Evolutionary conservation across 2,888 invertebrate species (phyloP).

Genomic region (Rhagonycha fulva): DNA sequence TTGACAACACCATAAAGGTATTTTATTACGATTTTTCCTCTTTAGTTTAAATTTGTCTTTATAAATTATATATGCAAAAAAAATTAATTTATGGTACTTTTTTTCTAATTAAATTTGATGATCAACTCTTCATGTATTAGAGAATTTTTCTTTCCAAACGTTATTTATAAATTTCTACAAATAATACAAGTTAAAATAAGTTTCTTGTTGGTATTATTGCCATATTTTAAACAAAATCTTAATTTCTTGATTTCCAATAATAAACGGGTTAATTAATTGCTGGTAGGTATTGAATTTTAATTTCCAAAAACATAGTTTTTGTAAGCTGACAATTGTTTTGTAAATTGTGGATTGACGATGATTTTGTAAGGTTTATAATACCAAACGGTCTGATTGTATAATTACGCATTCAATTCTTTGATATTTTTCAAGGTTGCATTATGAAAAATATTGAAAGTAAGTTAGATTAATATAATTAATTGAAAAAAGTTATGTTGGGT

Average conservation of each 20-base stretch:
- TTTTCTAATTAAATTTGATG: background rate
- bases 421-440: background rate
- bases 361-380: background rate
- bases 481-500: background rate
- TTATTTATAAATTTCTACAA: background rate
- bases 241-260: background rate
- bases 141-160: background rate
- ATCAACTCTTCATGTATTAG: background rate
- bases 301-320: background rate
- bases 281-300: background rate
- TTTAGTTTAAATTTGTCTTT: background rate
- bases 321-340: background rate
- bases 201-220: background rate
- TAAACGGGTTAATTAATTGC: background rate
- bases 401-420: background rate
- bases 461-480: background rate
- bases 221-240: background rate
- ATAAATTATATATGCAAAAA: background rate
- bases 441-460: background rate
- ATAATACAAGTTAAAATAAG: background rate
- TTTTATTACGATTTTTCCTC: background rate
- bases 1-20: background rate
- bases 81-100: background rate
- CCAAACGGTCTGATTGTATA: background rate
- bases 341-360: background rate